Percentiles rank a stretch among this genome's conserved stretches.
phyloP scores from a whole-genome alignment of 2,113 vertebrate genomes.

The Thryonomys swinderianus region DNA sequence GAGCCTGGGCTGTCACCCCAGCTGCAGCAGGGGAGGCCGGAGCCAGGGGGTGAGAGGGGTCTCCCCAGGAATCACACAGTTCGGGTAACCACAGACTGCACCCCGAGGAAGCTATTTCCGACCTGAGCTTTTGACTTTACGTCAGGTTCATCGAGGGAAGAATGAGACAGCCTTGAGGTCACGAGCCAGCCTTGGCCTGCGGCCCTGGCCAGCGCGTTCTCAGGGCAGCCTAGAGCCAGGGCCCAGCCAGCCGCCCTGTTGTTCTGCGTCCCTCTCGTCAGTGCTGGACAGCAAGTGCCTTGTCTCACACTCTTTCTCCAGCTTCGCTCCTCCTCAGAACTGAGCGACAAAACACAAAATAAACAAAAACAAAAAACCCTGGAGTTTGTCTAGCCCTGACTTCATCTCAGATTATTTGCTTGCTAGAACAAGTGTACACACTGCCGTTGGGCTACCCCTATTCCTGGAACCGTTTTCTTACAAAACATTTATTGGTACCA shows the following conservation, averaged over 20 bases:
- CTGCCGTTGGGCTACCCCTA: not conserved
- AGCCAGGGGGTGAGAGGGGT: not conserved
- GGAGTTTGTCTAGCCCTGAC: not conserved
- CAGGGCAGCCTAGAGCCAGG: not conserved
- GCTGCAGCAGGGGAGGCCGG: not conserved
- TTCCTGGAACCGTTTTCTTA: not conserved
- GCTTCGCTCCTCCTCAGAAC: not conserved
- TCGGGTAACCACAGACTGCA: not conserved
- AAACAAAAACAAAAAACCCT: no score
- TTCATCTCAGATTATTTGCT: not conserved
- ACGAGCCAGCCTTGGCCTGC: not conserved
- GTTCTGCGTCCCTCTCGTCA: fast-evolving
- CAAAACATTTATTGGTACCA: not conserved
- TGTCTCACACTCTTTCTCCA: not conserved
- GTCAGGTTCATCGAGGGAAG: not conserved
- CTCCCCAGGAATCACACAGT: not conserved
- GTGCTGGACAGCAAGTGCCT: not conserved
- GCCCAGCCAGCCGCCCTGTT: not conserved
- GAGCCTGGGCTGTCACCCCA: not conserved
- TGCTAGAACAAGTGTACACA: not conserved
- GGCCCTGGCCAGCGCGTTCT: not conserved
- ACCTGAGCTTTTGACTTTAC: not conserved
- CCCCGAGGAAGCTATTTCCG: not conserved
- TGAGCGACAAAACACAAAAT: fast-evolving
- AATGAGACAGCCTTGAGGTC: not conserved